A percentile compares a stretch with the other conserved stretches of the same genome.
These are phyloP conservation scores for Cotesia vestalis DNA, from an alignment of 1,140 invertebrate genomes.

Conservation along the genomic window DNA sequence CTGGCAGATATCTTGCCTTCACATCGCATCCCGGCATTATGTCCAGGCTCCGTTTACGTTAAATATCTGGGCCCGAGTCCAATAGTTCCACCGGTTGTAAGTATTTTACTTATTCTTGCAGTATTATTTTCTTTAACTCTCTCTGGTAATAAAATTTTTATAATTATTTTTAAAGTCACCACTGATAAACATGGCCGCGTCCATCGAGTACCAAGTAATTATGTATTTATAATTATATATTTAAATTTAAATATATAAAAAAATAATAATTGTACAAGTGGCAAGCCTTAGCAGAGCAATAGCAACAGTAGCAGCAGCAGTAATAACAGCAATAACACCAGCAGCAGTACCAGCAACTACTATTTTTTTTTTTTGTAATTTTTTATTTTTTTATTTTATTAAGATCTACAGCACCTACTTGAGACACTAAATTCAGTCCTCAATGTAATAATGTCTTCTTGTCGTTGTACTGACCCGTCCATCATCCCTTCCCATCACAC, in stretches of 20 bases:
- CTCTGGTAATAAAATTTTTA: constrained; percentile 31
- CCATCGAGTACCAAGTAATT: constrained; percentile 55
- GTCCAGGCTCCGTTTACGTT: constrained; percentile 46
- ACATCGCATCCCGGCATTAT: constrained; percentile 94
- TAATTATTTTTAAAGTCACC: constrained; percentile 61
- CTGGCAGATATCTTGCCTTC: constrained; percentile 93
- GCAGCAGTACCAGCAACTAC: too few relatives aligned
- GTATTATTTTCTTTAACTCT: constrained; percentile 30
- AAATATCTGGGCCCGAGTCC: constrained; percentile 35
- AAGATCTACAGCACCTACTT: background rate
- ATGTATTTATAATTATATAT: constrained; percentile 6
- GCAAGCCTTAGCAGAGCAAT: constrained; percentile 7
- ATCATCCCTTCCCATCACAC: constrained; percentile 23
- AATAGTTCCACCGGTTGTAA: constrained; percentile 24
- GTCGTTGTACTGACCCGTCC: constrained; percentile 9
- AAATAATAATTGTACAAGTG: constrained; percentile 39
- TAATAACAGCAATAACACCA: too few relatives aligned
- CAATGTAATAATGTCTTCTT: too few relatives aligned
- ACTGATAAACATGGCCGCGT: constrained; percentile 65
- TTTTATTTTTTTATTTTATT: constrained; percentile 21
- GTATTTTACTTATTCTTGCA: constrained; percentile 38
- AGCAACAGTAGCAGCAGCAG: too few relatives aligned
- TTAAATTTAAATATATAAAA: too few relatives aligned
- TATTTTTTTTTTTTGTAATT: background rate
- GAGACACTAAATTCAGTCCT: constrained; percentile 16